Conservation (phyloP, 2,888 invertebrate species). For the Lepidochrysops patricia region DNA sequence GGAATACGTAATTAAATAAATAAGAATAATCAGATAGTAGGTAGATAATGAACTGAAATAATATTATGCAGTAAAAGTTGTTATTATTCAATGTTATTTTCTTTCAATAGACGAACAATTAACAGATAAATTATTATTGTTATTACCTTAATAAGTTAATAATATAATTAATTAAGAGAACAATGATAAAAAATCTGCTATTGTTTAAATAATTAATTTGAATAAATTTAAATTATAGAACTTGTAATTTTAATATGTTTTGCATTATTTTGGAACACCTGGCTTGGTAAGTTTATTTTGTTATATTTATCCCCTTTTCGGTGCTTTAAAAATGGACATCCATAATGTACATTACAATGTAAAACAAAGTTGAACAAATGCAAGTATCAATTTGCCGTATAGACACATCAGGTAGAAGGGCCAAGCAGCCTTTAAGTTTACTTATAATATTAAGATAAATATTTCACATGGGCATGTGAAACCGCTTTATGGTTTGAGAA, state of each 20-base stretch:
- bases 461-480: conserved; percentile 71
- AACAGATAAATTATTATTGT: neutral
- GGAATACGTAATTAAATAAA: neutral
- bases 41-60: neutral
- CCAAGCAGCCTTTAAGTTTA: conserved; percentile 58
- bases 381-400: conserved; percentile 40
- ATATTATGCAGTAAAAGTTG: neutral
- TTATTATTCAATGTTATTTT: conserved; percentile 1
- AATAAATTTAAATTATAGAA: neutral
- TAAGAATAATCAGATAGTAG: neutral
- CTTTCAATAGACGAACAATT: neutral
- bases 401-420: conserved; percentile 28
- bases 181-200: neutral
- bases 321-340: no score
- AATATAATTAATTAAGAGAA: neutral
- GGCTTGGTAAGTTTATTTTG: no score
- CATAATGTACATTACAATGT: no score
- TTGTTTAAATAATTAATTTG: neutral
- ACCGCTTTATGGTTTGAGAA: conserved; percentile 71
- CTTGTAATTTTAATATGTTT: neutral
- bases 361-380: no score
- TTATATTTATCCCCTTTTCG: no score
- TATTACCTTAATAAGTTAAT: neutral
- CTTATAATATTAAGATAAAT: conserved; percentile 74
- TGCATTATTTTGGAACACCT: neutral